Evolutionary conservation across 2,888 invertebrate species (phyloP), one percentile per base, ranked within the genome.

Genomic region (Drosophila prostipennis): DNA sequence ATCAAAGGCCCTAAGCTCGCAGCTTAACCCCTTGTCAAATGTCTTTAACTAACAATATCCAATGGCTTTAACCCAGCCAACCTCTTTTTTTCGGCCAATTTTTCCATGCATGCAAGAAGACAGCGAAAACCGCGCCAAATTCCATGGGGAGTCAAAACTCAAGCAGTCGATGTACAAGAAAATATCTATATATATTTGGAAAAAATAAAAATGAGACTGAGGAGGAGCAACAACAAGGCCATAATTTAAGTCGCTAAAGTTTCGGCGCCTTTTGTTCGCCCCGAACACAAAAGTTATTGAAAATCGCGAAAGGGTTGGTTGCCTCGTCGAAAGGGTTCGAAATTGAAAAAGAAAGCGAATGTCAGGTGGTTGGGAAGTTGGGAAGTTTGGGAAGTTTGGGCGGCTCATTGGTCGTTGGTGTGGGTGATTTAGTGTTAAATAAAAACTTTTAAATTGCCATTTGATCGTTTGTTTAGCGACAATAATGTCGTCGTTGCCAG

Each of bases 381-480:
- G 16, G 19, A 19, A 19, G 19, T 19, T 19, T 19, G 19, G 19
- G 3, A 10, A 11, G 7, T 14, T 26, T 42, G 16, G 43, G 26
- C 19, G 32, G 13, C 39, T n/a, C 26, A 26, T 26, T 57, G 69
- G 32, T 34, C 37, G 42, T 39, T 72, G 78, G 80, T 80, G 83
- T 85, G 85, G 87, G 85, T 86, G 87, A 86, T 86, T 86, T 86
- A 86, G 87, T 86, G 86, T 86, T 86, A 87, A 86, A 86, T 86
- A 86, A 86, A 86, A 87, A 86, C 86, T 89, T 89, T 89, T 89
- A 90, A 90, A 90, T 90, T 90, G 90, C 87, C 89, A 90, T 90
- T 90, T 90, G 90, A 90, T 90, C 90, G 90, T 90, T 90, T 90
- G 89, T 90, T 90, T 90, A 90, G 90, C 88, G 90, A 88, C 90